Conservation (phyloP, 2,888 invertebrate species). For the Yponomeuta cagnagella region DNA sequence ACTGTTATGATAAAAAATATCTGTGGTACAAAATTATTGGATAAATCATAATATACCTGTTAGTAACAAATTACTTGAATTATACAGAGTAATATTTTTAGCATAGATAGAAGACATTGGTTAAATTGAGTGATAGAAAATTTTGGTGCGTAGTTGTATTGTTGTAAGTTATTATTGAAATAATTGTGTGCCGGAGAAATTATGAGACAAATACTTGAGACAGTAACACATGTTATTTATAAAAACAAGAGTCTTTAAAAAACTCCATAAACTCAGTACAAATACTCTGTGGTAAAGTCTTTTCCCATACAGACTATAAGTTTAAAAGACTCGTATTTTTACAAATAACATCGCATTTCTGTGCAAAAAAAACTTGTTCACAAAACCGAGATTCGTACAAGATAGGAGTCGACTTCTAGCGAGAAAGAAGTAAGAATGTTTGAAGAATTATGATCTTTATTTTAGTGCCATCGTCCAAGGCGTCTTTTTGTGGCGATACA, state of each 20-base stretch:
- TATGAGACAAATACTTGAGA: no score
- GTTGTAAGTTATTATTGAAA: background rate
- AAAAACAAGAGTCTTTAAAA: no score
- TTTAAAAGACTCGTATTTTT: no score
- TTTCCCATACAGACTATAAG: no score
- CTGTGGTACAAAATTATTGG: conserved; percentile 3
- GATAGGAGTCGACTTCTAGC: background rate
- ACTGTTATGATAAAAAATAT: background rate
- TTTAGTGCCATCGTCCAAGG: no score
- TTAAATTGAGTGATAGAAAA: background rate
- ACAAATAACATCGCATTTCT: background rate
- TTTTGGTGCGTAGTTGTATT: background rate
- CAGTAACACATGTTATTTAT: no score
- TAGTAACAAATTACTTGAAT: background rate
- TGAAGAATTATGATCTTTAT: no score
- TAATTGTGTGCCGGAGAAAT: background rate
- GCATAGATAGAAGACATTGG: background rate
- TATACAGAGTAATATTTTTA: background rate
- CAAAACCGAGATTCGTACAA: background rate
- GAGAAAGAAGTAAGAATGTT: background rate
- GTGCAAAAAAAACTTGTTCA: background rate
- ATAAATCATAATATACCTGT: background rate
- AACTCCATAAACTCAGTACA: no score
- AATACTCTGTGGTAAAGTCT: no score
- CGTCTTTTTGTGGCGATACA: no score